phyloP scores from a whole-genome alignment of 2,888 invertebrate species.

The Aelia acuminata region DNA sequence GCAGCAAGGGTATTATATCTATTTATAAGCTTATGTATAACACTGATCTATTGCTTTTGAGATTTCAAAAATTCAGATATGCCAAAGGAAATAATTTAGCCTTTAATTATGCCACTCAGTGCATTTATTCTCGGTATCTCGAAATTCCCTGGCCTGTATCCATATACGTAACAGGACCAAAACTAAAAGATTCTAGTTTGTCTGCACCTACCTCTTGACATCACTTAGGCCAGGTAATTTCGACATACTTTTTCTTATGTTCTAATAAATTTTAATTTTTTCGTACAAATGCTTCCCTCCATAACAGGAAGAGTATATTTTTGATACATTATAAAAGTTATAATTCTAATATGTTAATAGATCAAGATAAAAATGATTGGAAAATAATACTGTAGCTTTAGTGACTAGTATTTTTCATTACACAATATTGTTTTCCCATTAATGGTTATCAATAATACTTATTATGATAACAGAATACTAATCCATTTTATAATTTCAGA shows the following conservation, averaged over 20 bases:
- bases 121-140: constrained; percentile 52
- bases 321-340: constrained; percentile 35
- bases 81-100: constrained; percentile 57
- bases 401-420: constrained; percentile 21
- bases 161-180: constrained; percentile 60
- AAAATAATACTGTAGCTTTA: neutral
- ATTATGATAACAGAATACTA: neutral
- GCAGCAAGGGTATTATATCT: neutral
- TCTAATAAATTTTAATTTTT: constrained; percentile 16
- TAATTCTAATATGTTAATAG: constrained; percentile 29
- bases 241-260: constrained; percentile 35
- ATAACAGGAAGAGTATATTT: constrained; percentile 44
- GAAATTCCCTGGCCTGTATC: constrained; percentile 55
- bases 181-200: constrained; percentile 53
- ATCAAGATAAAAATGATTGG: constrained; percentile 1
- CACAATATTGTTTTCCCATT: neutral
- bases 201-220: constrained; percentile 52
- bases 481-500: neutral
- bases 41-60: constrained; percentile 36
- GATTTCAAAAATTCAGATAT: constrained; percentile 41
- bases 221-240: constrained; percentile 52
- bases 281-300: constrained; percentile 50
- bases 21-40: neutral
- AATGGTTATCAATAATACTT: neutral
- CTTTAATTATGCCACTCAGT: constrained; percentile 45